Evolutionary conservation across 2,797 vertebrate genomes (phyloP), one percentile per base, ranked within the genome.

Genomic region (Schizothorax lantsangensis): DNA sequence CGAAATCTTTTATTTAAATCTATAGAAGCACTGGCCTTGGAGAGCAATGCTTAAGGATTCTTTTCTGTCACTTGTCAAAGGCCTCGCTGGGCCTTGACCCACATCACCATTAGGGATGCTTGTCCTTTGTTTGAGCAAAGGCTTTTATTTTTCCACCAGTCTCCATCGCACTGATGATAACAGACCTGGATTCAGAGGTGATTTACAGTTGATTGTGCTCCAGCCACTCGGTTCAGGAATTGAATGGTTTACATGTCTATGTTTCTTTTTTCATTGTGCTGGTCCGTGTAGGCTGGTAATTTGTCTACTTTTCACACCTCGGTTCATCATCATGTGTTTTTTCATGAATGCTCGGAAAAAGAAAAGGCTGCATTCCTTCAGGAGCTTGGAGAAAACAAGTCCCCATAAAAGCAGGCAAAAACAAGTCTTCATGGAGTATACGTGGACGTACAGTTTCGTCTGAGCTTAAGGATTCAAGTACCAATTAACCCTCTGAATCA

Each of bases 161-260:
- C 88, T 91, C 84, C 91, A 88, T 92, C 88, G 86, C 88, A 89
- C 89, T 92, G 87, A 92, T 93, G 93, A 89, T 79, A 87, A 40
- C 79, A 94, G 92, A 90, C 88, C 86, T 88, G 85, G 90, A 91
- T 93, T 92, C 92, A 90, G 91, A 91, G 90, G 90, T 93, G 94
- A 95, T 95, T 94, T 94, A 92, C 88, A 90, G 57, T 89, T 93
- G 93, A 92, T 93, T 92, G 92, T 93, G 92, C 92, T 91, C 92
- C 93, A 89, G 89, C 91, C 88, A 89, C 87, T 90, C 88, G 88
- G 91, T 91, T 94, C 92, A 92, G 93, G 92, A 91, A 93, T 91
- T 88, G 89, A 93, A 90, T 92, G 92, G 85, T 95, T 94, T 94
- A 94, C 93, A 95, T 94, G 92, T 93, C 93, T 92, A 90, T 93